phyloP scores from a whole-genome alignment of 2,888 invertebrate genomes.

The Terebella lapidaria region DNA sequence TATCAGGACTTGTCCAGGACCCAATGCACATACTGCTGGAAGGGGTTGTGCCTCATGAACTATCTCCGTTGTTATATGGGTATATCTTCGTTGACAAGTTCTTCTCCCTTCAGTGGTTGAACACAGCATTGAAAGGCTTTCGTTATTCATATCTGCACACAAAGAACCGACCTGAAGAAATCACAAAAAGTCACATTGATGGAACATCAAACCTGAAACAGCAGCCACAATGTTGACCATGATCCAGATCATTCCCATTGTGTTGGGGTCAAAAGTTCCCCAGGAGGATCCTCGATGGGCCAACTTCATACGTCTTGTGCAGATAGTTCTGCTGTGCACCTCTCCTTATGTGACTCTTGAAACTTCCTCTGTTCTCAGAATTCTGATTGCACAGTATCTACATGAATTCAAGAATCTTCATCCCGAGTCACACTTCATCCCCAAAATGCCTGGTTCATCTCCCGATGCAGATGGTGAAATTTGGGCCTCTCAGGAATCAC shows the following conservation, averaged over 20 bases:
- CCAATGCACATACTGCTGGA: slow-evolving; percentile 3
- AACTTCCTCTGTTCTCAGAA: too few relatives aligned
- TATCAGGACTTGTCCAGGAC: not conserved
- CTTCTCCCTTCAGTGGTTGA: not conserved
- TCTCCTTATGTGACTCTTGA: too few relatives aligned
- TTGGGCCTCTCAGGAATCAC: too few relatives aligned
- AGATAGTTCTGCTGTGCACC: too few relatives aligned
- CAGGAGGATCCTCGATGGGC: too few relatives aligned
- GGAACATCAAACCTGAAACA: not conserved
- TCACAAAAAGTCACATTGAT: not conserved
- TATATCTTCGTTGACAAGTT: not conserved
- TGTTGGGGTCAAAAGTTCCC: not conserved
- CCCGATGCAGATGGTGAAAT: too few relatives aligned
- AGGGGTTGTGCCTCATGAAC: not conserved
- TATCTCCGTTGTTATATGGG: not conserved
- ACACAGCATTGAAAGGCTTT: not conserved
- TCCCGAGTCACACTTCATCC: too few relatives aligned
- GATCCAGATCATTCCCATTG: not conserved
- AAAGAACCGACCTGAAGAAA: not conserved
- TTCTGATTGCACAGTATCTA: too few relatives aligned
- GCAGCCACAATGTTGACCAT: not conserved
- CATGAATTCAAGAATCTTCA: too few relatives aligned
- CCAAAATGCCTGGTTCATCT: too few relatives aligned
- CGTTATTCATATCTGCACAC: not conserved
- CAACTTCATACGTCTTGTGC: too few relatives aligned